A percentile compares a stretch with the other conserved stretches of the same genome.
These are phyloP conservation scores for Drosophila busckii DNA, from an alignment of 1,140 invertebrate genomes.

Conservation along the genomic window DNA sequence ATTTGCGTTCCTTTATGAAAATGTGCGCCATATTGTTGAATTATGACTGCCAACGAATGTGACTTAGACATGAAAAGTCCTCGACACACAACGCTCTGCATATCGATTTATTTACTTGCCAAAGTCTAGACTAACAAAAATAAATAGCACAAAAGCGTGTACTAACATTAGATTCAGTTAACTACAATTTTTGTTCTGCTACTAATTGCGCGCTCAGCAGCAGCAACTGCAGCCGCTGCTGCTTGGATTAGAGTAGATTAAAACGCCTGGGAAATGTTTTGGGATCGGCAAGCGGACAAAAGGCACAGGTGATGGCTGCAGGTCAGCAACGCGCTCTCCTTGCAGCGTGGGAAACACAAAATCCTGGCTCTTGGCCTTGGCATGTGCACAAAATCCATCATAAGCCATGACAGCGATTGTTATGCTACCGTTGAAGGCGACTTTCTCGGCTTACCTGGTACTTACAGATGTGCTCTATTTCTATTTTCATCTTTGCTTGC, in stretches of 20 bases:
- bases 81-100: background rate
- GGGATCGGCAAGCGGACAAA: background rate
- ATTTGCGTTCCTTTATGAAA: slow-evolving; percentile 7
- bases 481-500: too few species aligned
- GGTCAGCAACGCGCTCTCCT: slow-evolving; percentile 33
- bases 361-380: background rate
- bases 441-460: too few species aligned
- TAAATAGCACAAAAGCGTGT: too few species aligned
- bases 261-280: slow-evolving; percentile 3
- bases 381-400: slow-evolving; percentile 35
- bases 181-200: too few species aligned
- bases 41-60: slow-evolving; percentile 3
- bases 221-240: too few species aligned
- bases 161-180: too few species aligned
- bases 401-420: slow-evolving; percentile 9
- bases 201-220: too few species aligned
- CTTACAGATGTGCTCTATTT: too few species aligned
- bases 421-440: too few species aligned
- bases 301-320: slow-evolving; percentile 30
- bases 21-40: background rate
- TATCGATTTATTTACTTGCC: too few species aligned
- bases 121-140: too few species aligned
- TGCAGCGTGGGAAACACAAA: slow-evolving; percentile 27
- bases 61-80: slow-evolving; percentile 5
- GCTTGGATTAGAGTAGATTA: too few species aligned